phyloP scores from a whole-genome alignment of 2,888 invertebrate genomes.

The Acleris emargana region DNA sequence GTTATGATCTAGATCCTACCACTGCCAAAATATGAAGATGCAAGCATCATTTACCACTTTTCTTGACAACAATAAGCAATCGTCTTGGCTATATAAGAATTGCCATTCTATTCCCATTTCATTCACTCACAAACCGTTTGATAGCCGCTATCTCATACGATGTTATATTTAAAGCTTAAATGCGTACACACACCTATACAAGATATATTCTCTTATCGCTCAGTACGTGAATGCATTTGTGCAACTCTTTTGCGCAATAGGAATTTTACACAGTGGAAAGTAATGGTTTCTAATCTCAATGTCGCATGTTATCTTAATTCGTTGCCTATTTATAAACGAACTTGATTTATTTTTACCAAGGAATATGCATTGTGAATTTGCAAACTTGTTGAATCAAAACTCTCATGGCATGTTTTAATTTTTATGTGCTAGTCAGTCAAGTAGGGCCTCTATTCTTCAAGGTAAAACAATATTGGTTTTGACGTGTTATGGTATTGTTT shows the following conservation, averaged over 20 bases:
- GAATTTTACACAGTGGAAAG: slow-evolving; percentile 67
- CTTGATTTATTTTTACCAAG: slow-evolving; percentile 18
- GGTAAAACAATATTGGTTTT: no score
- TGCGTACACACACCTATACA: slow-evolving; percentile 4
- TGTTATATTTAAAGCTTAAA: slow-evolving; percentile 26
- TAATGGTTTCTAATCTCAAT: slow-evolving; percentile 71
- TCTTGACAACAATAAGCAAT: no score
- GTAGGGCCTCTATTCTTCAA: no score
- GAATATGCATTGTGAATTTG: not conserved
- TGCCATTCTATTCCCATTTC: no score
- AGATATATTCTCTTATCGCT: slow-evolving; percentile 23
- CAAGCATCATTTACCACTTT: no score
- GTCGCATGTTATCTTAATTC: slow-evolving; percentile 65
- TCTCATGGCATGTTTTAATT: not conserved
- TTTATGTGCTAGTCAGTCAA: no score
- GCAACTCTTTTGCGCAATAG: slow-evolving; percentile 60
- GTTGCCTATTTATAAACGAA: slow-evolving; percentile 44
- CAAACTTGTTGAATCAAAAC: not conserved
- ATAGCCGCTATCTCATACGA: slow-evolving; percentile 16
- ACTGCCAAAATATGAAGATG: no score
- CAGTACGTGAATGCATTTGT: slow-evolving; percentile 50
- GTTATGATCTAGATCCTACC: no score
- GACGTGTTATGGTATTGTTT: no score
- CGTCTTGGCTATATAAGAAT: no score
- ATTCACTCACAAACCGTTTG: no score